Base-by-base conservation (phyloP, 2,888 invertebrate genomes). In the Catonia carolina region DNA sequence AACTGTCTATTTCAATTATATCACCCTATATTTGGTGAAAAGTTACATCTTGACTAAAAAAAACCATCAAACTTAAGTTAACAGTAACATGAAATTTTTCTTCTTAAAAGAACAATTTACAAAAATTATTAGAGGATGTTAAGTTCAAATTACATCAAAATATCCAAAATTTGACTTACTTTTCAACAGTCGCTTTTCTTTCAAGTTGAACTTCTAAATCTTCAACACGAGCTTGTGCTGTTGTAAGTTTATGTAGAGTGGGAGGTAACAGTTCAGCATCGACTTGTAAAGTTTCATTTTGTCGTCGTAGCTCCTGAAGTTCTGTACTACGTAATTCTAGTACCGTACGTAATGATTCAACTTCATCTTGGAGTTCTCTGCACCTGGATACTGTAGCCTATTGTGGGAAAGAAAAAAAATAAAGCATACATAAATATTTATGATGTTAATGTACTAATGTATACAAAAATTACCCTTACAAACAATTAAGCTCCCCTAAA, bases 241-340 rank as follows among this genome's bases (percentile, higher is more conserved):
- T 77, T 18, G 85, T 82, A n/a, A 86, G 81, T 62, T 84, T 86
- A 33, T 87, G 84, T 70, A 85, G 80, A 0, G 86, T 79, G 1
- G 78, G 77, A 17, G 82, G 82, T 62, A 93, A 79, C 56, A 84
- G 80, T 66, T 89, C 89, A 12, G 86, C 83, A 69, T 88, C 86
- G 23, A 82, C 81, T 39, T 79, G 74, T 53, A 87, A 77, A 65
- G 86, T 83, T 20, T 83, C 81, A 56, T 84, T 80, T 56, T 84
- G 80, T 67, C 83, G 83, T 45, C 84, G 79, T 48, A 95, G 75
- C 15, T 87, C 83, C 1, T 85, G 84, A 68, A 92, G 82, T 74
- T 96, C 94, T 20, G 85, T 83, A 70, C 89, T 89, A 68, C 89
- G 86, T 68, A 96, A 76, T 66, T 95, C 95, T 59, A 96, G 77